These are phyloP conservation scores for Anas capensis DNA, from an alignment of 2,797 vertebrate species.

Conservation along the genomic window DNA sequence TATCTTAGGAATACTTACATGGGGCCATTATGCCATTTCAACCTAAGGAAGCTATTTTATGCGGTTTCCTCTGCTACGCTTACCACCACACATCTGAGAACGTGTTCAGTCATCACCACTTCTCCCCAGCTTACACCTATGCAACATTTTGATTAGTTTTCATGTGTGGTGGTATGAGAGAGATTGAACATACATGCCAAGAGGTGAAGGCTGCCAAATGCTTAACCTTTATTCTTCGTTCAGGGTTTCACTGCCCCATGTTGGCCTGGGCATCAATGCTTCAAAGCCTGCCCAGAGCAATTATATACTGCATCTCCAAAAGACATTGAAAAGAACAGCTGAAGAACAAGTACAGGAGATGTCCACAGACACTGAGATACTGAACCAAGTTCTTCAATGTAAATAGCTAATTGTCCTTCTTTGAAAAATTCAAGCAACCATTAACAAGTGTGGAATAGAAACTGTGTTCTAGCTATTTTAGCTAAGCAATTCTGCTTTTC, in stretches of 20 bases:
- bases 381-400: background rate
- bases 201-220: background rate
- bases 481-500: background rate
- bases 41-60: background rate
- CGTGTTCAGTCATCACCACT: accelerated
- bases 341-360: background rate
- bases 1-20: background rate
- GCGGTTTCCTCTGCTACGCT: background rate
- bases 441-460: background rate
- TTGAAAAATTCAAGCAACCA: background rate
- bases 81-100: background rate
- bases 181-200: background rate
- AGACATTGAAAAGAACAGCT: accelerated
- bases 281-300: background rate
- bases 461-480: background rate
- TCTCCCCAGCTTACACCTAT: background rate
- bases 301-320: background rate
- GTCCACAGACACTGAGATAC: background rate
- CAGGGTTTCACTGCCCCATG: background rate
- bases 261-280: background rate
- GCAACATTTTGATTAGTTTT: background rate
- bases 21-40: background rate
- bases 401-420: background rate
- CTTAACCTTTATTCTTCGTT: background rate
- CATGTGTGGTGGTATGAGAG: background rate